Base-by-base conservation (phyloP, 2,888 invertebrate species). In the Bombylius discolor region DNA sequence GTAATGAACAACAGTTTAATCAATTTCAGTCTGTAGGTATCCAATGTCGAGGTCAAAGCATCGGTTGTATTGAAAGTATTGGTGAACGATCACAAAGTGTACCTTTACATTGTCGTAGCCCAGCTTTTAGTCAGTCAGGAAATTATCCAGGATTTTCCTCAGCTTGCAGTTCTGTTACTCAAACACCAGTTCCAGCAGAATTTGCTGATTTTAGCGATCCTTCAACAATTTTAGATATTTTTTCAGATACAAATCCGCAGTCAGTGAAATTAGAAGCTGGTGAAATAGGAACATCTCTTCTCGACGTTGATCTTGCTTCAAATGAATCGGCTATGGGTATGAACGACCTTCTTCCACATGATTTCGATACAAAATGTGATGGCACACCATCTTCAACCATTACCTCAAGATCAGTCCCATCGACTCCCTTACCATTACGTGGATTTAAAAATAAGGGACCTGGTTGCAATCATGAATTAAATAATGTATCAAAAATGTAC, bases 51-150 rank as follows among this genome's bases (percentile, higher is more conserved):
- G 50, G 33, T 14, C 56, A 56, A 46, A 56, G 51, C 34, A 36
- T 52, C 13, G 55, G 53, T 49, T 55, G 57, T 31, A 56, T 57
- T 9, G 49, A 56, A 13, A 55, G 44, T 7, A 55, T 48, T 42
- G 47, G 47, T 23, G 61, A 65, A 62, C 77, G 90, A 53, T 89
- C 89, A 8, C 89, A 89, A 65, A 89, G 89, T 13, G 90, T 89
- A 51, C 90, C 90, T 0, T 71, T 87, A 31, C 82, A 82, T 65
- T 78, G 61, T 44, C 62, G 62, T 34, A 63, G 62, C 58, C 70
- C 70, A 34, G 65, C 65, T 39, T 70, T 70, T 55, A 70, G 66
- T 62, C 67, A 68, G 7, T 62, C 60, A 11, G 57, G 61, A 6
- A 64, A 62, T 66, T 60, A 65, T 58, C 54, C 62, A 14, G 61